These are phyloP conservation scores for Channallabes apus DNA, from an alignment of 2,797 vertebrate genomes.

Conservation along the genomic window DNA sequence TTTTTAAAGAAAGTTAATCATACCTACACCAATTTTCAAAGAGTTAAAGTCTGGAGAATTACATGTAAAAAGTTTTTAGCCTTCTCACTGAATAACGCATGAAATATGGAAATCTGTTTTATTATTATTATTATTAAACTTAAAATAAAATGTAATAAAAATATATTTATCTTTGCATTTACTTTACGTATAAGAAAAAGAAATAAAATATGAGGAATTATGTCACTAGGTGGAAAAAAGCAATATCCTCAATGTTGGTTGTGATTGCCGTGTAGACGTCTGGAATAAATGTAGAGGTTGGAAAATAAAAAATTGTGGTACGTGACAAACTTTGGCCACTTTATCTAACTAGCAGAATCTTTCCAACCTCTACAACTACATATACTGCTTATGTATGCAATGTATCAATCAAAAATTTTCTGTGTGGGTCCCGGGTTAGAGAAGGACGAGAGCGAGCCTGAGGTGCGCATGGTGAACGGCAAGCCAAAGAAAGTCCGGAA, in stretches of 20 bases:
- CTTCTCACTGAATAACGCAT: not conserved
- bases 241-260: not conserved
- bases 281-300: constrained; percentile 25
- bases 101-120: no score
- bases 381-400: constrained; percentile 5
- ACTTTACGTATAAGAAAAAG: not conserved
- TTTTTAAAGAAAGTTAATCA: not conserved
- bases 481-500: constrained; percentile 88
- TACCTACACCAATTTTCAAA: not conserved
- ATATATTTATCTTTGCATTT: no score
- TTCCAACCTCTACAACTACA: constrained; percentile 16
- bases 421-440: constrained; percentile 62
- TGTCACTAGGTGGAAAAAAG: not conserved
- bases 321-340: constrained; percentile 6
- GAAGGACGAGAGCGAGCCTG: constrained; percentile 84
- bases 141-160: no score
- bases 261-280: not conserved
- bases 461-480: constrained; percentile 84
- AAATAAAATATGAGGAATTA: not conserved
- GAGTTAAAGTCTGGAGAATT: not conserved
- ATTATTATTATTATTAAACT: no score
- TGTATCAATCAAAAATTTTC: constrained; percentile 4
- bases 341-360: constrained; percentile 11
- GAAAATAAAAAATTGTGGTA: constrained; percentile 10
- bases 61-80: not conserved